Evolutionary conservation across 2,888 invertebrate species (phyloP), one percentile per base, ranked within the genome.

Genomic region (Rotaria sp.): DNA sequence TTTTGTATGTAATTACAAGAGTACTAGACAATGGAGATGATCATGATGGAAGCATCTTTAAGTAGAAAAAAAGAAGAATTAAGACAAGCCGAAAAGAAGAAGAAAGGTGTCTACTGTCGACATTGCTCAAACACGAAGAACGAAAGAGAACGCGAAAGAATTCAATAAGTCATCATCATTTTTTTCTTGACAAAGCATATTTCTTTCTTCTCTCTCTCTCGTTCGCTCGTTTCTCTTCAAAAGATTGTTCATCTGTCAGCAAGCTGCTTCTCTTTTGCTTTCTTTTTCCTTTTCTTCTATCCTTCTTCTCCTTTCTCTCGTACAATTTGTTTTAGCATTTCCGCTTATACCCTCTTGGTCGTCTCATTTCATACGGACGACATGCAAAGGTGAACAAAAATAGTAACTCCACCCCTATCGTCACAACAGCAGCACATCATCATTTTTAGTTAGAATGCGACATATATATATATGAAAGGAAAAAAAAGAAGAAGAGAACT

Each of bases 81-180:
- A 67, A 67, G 35, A 35, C 67, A 67, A 67, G 35, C 67, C 67
- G 35, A 67, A n/a, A 13, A 50, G 50, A n/a, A 80, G 45, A 80
- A 26, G n/a, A 30, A 67, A 67, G 67, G 67, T 67, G 67, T 35
- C 67, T 67, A 67, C 35, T 67, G 38, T 67, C 35, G 30, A 67
- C 67, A 67, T 67, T 67, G 67, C n/a, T 45, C 80, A 80, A 67
- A 67, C 21, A 67, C 2, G 4, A 67, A 67, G 35, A 35, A 18
- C 18, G 35, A 35, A 21, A 35, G 35, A 35, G 18, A 35, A 8
- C 35, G 15, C 45, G 80, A 80, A 45, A 80, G 80, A 80, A 80
- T 80, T 80, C 80, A 80, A 80, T 35, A 80, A 80, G 80, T 80
- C 80, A 80, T 80, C 80, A 80, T 80, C 80, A 80, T 80, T 80